Evolutionary conservation across 2,113 vertebrate species (phyloP), one percentile per base, ranked within the genome.

Genomic region (Aramus guarauna): DNA sequence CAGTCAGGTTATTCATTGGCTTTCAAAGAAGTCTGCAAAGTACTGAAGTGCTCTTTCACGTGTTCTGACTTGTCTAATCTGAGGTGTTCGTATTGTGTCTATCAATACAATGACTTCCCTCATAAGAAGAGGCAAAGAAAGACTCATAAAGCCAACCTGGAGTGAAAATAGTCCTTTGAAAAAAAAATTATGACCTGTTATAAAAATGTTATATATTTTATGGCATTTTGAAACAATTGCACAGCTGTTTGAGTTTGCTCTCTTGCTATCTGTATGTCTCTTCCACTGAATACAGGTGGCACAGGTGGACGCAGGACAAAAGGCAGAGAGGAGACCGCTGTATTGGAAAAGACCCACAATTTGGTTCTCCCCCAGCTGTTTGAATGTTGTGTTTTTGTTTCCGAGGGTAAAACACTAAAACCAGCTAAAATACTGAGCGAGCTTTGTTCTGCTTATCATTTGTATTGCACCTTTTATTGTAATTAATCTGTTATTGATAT

Each of bases 321-420:
- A 87, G 37, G n/a, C 14, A 79, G 9, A 26, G 5, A 17, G 5
- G 36, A 48, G 9, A 10, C 2, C 2, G 32, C 6, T 4, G 1
- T 21, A 1, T 8, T 47, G 14, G 41, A 48, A 60, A 71, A 78
- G 8, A 8, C 7, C 8, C 30, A 6, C 5, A 2, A 2, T 0
- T 11, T 19, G 59, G 6, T 18, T 63, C 12, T 71, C 13, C 30
- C 11, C 12, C 8, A 22, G 13, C 12, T 27, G 4, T 60, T 37
- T 27, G 17, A 41, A 4, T 0, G 0, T 1, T 36, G 55, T 27
- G 17, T 26, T 88, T 52, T 30, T 37, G 8, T 53, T 73, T 20
- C 58, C 9, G 2, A 4, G 43, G 6, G 27, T 17, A 36, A 63
- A 73, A 72, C 0, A 1, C 7, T 37, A 34, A 37, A 67, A 64